A percentile compares a stretch with the other conserved stretches of the same genome.
Evolutionary conservation across 35 echinoderm and acorn worm species (phyloP).

Genomic region (Hemicentrotus pulcherrimus): DNA sequence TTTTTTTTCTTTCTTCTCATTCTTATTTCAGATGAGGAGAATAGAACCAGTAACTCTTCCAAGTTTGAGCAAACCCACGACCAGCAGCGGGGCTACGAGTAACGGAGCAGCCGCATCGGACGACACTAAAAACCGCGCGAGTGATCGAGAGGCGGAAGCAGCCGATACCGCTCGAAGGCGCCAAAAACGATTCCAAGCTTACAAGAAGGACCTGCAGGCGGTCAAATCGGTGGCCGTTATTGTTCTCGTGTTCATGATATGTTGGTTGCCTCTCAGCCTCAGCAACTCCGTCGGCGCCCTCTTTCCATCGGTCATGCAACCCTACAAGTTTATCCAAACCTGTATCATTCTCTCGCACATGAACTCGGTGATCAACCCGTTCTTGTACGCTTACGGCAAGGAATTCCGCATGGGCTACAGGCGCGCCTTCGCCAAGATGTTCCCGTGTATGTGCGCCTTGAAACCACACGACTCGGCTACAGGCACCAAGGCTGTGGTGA

Average conservation of each 20-base stretch:
- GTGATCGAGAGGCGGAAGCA: slow-evolving; percentile 5
- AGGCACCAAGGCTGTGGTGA: not conserved
- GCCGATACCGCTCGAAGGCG: slow-evolving; percentile 27
- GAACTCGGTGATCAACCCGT: slow-evolving; percentile 69
- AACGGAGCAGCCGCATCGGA: slow-evolving; percentile 4
- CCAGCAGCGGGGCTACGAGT: not conserved
- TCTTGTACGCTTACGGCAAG: slow-evolving; percentile 68
- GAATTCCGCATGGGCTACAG: slow-evolving; percentile 64
- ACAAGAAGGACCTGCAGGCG: slow-evolving; percentile 64
- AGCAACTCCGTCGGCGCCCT: slow-evolving; percentile 56
- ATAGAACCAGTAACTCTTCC: slow-evolving; percentile 32
- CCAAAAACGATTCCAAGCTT: slow-evolving; percentile 57
- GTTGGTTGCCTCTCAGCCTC: slow-evolving; percentile 67
- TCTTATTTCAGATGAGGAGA: slow-evolving; percentile 55
- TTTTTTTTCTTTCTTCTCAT: slow-evolving; percentile 12
- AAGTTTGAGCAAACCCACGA: not conserved
- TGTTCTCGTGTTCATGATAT: slow-evolving; percentile 65
- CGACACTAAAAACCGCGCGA: not conserved
- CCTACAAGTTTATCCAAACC: not conserved
- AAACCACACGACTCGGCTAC: no score
- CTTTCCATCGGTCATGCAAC: slow-evolving; percentile 9
- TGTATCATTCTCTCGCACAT: slow-evolving; percentile 64
- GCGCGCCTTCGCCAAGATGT: slow-evolving; percentile 54
- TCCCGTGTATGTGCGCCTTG: slow-evolving; percentile 56
- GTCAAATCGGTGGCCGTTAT: slow-evolving; percentile 71